Evolutionary conservation across 2,797 vertebrate genomes (phyloP).

Genomic region (Apodemus agrarius): DNA sequence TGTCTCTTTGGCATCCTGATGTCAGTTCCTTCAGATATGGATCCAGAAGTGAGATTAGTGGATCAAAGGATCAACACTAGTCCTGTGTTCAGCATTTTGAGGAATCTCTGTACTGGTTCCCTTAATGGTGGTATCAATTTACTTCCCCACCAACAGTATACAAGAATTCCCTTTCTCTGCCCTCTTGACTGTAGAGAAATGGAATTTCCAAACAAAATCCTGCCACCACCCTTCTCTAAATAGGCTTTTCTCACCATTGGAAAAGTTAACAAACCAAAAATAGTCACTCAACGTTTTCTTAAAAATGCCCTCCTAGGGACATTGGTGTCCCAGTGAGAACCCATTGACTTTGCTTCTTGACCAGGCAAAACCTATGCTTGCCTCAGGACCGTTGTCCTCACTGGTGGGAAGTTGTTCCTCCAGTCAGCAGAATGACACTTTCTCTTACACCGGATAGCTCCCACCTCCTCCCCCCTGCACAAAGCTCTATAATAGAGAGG

Average conservation of each 20-base stretch:
- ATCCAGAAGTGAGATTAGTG: not conserved
- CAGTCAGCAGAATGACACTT: not conserved
- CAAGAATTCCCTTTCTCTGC: not conserved
- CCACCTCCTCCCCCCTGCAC: not conserved
- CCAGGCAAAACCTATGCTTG: not conserved
- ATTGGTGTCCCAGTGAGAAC: not conserved
- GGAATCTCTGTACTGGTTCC: not conserved
- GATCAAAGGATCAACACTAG: not conserved
- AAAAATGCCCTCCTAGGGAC: not conserved
- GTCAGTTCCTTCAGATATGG: not conserved
- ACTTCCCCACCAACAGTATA: not conserved
- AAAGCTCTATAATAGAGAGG: not conserved
- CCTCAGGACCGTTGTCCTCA: constrained; percentile 34
- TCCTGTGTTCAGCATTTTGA: not conserved
- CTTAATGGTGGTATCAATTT: not conserved
- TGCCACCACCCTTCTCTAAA: not conserved
- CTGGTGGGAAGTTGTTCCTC: not conserved
- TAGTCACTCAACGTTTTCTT: not conserved
- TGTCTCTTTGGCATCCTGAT: not conserved
- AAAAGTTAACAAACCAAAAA: constrained; percentile 26
- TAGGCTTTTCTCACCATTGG: not conserved
- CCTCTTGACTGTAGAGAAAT: not conserved
- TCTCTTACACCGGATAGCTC: not conserved
- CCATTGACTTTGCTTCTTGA: not conserved
- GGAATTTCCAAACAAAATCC: not conserved